Conservation (phyloP, 2,888 invertebrate genomes). For the Cosmia trapezina region DNA sequence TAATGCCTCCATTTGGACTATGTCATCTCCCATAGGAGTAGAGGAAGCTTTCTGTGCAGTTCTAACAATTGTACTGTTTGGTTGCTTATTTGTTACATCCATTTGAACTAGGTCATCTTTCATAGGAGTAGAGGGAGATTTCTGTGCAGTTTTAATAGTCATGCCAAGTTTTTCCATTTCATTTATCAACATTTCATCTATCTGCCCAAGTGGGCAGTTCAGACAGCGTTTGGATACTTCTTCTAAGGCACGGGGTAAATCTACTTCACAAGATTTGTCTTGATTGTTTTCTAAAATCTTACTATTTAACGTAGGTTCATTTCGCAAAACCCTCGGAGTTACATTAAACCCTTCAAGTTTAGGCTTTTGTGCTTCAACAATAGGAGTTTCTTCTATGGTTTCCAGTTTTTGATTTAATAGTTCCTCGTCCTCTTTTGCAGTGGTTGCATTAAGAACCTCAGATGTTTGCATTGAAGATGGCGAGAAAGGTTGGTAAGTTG, state of each 20-base stretch:
- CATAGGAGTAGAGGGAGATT: neutral
- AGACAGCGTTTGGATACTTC: conserved; percentile 70
- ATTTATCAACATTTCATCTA: conserved; percentile 70
- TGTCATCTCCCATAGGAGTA: no score
- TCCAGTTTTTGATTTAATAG: conserved; percentile 77
- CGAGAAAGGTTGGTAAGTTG: no score
- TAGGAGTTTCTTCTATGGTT: conserved; percentile 72
- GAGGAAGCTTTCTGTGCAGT: no score
- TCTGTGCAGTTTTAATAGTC: neutral
- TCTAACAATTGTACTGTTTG: no score
- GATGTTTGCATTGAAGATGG: no score
- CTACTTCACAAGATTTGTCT: neutral
- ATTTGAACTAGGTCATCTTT: conserved; percentile 31
- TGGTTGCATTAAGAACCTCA: conserved; percentile 62
- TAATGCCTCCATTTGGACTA: neutral
- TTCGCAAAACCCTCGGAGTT: conserved; percentile 69
- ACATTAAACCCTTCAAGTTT: conserved; percentile 71
- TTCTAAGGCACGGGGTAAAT: conserved; percentile 55
- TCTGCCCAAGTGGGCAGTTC: conserved; percentile 62
- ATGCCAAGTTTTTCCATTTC: conserved; percentile 68
- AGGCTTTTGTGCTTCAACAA: conserved; percentile 71
- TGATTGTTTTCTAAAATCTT: neutral
- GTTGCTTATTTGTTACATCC: neutral
- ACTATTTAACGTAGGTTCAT: neutral
- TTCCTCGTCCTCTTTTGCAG: conserved; percentile 70